phyloP scores from a whole-genome alignment of 92 coral and sea anemone species.

The Paramuricea clavata region DNA sequence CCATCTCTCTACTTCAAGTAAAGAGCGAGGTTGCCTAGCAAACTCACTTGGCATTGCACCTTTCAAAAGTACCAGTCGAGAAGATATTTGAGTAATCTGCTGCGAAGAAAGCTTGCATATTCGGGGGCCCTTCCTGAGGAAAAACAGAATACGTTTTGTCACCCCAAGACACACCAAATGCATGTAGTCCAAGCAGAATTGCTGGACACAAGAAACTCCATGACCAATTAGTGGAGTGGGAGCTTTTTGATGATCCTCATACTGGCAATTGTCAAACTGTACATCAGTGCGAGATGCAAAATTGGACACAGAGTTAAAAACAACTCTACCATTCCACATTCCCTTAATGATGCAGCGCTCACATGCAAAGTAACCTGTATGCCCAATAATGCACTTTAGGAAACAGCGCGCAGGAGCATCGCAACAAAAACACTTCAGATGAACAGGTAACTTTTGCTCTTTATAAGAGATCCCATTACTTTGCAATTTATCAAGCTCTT shows the following conservation, averaged over 20 bases:
- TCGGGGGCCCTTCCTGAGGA: not conserved
- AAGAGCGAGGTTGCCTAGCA: not conserved
- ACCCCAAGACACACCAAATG: conserved; percentile 4
- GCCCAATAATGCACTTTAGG: not conserved
- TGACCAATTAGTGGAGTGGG: not conserved
- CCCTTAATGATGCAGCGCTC: conserved; percentile 6
- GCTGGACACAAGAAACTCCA: not conserved
- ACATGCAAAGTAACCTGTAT: conserved; percentile 6
- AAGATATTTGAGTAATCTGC: conserved; percentile 2
- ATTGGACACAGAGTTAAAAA: not conserved
- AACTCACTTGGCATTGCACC: conserved; percentile 8
- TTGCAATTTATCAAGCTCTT: not conserved
- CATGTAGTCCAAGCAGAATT: conserved; percentile 2
- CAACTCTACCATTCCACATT: conserved; percentile 1
- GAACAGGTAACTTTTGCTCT: not conserved
- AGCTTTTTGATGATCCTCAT: not conserved
- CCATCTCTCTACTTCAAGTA: conserved; percentile 13
- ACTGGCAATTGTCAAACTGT: not conserved
- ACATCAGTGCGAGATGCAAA: not conserved
- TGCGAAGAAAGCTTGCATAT: not conserved
- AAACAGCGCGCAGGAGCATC: conserved; percentile 15
- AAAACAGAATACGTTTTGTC: not conserved
- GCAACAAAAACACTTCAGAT: not conserved
- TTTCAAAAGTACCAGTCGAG: not conserved
- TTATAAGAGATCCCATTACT: not conserved